Conservation (phyloP, 2,797 vertebrate species). For the Meda fulgida region DNA sequence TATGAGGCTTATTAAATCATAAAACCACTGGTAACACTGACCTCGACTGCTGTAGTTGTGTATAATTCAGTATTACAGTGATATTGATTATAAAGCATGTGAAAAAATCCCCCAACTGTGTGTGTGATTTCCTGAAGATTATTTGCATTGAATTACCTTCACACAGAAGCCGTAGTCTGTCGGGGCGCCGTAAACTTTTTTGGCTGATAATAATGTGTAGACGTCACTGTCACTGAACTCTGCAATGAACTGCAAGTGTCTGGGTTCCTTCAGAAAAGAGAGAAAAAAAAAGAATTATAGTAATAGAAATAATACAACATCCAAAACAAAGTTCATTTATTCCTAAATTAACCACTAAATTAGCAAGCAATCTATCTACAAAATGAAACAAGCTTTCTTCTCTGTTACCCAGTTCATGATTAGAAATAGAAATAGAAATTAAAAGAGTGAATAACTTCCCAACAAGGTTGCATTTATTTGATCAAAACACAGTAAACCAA, state of each 20-base stretch:
- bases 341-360: not conserved
- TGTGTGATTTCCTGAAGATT: not conserved
- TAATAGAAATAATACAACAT: not conserved
- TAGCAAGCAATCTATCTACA: not conserved
- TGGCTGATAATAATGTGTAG: constrained; percentile 87
- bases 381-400: not conserved
- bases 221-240: constrained; percentile 93
- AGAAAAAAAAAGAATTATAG: not conserved
- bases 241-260: constrained; percentile 95
- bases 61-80: constrained; percentile 27
- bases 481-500: not conserved
- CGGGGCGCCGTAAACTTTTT: constrained; percentile 89
- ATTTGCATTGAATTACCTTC: constrained; percentile 83
- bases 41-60: not conserved
- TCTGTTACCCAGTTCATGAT: not conserved
- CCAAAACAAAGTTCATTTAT: not conserved
- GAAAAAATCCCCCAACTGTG: not conserved
- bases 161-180: constrained; percentile 93
- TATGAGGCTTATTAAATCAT: constrained; percentile 55
- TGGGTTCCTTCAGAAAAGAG: constrained; percentile 83
- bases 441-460: not conserved
- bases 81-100: not conserved
- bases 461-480: not conserved
- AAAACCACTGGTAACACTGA: constrained; percentile 42
- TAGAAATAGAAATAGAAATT: not conserved